A percentile compares a stretch with the other conserved stretches of the same genome.
phyloP scores from a whole-genome alignment of 1,140 invertebrate genomes.

The Lucilia sericata region DNA sequence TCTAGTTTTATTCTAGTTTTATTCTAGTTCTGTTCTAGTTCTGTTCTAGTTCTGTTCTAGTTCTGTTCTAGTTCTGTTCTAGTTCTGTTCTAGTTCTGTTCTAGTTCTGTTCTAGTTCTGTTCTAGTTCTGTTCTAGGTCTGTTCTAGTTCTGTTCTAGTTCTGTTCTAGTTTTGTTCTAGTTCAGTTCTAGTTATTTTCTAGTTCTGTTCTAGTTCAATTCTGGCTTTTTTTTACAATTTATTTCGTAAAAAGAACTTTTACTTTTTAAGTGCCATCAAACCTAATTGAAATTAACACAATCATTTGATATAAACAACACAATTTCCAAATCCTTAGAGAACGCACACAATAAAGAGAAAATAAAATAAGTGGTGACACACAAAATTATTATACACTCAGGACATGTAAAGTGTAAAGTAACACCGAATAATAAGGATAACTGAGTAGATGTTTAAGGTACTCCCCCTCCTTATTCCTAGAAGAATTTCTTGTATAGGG shows the following conservation, averaged over 20 bases:
- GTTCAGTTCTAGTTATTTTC: too few species aligned
- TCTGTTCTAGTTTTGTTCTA: too few species aligned
- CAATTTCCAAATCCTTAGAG: not conserved
- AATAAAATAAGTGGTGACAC: not conserved
- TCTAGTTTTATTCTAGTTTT: too few species aligned
- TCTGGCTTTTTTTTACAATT: not conserved
- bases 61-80: too few species aligned
- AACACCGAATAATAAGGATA: not conserved
- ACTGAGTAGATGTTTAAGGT: not conserved
- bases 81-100: too few species aligned
- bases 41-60: too few species aligned
- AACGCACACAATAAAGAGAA: not conserved
- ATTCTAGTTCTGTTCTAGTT: too few species aligned
- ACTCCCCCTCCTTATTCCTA: not conserved
- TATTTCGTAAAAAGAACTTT: not conserved
- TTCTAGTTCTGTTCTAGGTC: too few species aligned
- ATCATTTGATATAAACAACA: not conserved
- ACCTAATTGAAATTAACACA: conserved; percentile 14
- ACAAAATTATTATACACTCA: conserved; percentile 9
- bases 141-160: too few species aligned
- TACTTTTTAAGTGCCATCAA: conserved; percentile 1
- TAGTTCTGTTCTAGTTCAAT: not conserved
- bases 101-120: too few species aligned
- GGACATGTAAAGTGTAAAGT: not conserved
- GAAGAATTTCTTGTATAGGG: not conserved